Percentiles rank a stretch among this genome's conserved stretches.
phyloP scores from a whole-genome alignment of 2,797 vertebrate genomes.

The Mallotus villosus region DNA sequence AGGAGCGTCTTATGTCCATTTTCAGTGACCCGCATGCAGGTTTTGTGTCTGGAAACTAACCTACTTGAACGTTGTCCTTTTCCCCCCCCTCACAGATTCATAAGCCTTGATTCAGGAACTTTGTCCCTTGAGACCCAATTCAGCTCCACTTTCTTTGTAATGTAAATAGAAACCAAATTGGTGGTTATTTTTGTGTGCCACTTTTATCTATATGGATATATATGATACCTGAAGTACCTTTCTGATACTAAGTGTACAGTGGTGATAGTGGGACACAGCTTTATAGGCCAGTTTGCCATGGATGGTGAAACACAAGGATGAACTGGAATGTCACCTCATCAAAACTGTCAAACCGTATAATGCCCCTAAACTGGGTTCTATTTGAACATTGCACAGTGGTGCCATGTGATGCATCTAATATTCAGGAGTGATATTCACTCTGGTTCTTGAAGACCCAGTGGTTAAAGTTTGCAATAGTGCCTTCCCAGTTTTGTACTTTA shows the following conservation, averaged over 20 bases:
- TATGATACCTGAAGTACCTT: neutral
- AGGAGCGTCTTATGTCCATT: constrained; percentile 78
- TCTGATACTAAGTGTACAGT: neutral
- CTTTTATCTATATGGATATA: neutral
- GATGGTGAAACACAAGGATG: neutral
- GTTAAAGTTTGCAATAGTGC: neutral
- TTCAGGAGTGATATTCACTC: neutral
- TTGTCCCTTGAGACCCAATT: constrained; percentile 23
- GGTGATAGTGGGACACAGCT: neutral
- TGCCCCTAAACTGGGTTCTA: neutral
- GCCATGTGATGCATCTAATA: neutral
- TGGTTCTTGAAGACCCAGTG: neutral
- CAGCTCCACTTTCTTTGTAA: constrained; percentile 12
- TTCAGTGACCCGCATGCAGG: constrained; percentile 55
- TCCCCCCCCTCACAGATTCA: constrained; percentile 9
- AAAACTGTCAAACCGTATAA: neutral
- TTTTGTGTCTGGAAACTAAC: constrained; percentile 68
- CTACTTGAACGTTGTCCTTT: constrained; percentile 30
- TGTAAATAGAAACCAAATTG: constrained; percentile 10
- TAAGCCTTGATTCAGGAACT: constrained; percentile 5
- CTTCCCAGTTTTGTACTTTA: neutral
- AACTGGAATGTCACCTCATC: neutral
- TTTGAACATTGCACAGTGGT: neutral
- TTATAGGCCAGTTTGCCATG: neutral
- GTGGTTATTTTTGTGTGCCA: neutral